Conservation (phyloP, 2,888 invertebrate species). For the Apocheima hispidaria region DNA sequence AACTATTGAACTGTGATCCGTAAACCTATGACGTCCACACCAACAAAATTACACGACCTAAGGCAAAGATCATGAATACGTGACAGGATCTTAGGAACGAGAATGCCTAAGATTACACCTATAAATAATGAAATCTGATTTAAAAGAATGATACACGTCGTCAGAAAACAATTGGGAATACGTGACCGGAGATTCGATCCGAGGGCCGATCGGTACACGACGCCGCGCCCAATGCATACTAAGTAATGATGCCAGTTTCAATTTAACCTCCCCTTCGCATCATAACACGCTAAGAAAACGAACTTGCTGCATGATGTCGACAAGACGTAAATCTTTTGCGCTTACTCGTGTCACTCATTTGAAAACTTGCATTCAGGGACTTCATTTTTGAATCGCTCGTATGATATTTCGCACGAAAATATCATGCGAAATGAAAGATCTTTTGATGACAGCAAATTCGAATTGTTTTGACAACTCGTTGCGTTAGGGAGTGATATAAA, state of each 20-base stretch:
- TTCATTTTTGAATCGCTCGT: too few species aligned
- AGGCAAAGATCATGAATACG: neutral
- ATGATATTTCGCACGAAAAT: too few species aligned
- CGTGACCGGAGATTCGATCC: conserved; percentile 76
- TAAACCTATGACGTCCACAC: too few species aligned
- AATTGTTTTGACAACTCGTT: too few species aligned
- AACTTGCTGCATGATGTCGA: conserved; percentile 22
- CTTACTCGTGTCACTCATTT: neutral
- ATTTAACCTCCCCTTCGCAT: conserved; percentile 72
- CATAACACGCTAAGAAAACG: conserved; percentile 61
- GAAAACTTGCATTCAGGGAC: too few species aligned
- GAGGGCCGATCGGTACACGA: conserved; percentile 70
- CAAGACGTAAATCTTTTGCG: neutral
- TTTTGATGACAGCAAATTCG: too few species aligned
- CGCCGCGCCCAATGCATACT: conserved; percentile 83
- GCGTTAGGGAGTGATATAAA: too few species aligned
- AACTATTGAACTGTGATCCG: too few species aligned
- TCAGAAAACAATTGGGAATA: conserved; percentile 85
- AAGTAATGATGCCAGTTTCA: conserved; percentile 81
- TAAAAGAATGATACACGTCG: conserved; percentile 84
- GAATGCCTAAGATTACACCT: conserved; percentile 55
- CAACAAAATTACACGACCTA: neutral
- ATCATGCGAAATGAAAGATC: too few species aligned
- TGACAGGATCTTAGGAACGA: conserved; percentile 20
- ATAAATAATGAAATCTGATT: conserved; percentile 80